These are phyloP conservation scores for Eilema griseolum DNA, from an alignment of 2,888 invertebrate genomes.

Conservation along the genomic window DNA sequence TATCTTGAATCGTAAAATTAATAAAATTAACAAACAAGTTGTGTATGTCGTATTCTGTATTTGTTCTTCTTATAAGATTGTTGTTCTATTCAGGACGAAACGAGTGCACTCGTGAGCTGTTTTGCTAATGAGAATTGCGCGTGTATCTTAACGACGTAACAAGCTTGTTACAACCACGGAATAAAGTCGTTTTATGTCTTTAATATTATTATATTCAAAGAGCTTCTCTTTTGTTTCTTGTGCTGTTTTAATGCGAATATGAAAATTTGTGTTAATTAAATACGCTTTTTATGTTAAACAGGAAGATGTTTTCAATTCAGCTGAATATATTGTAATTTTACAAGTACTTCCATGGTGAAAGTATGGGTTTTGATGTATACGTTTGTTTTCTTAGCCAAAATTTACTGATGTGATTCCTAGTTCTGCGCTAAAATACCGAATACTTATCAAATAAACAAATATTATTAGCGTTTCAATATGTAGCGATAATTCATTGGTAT, in stretches of 20 bases:
- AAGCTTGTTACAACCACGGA: constrained; percentile 1
- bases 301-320: neutral
- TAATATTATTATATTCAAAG: constrained; percentile 1
- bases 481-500: no score
- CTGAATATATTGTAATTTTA: neutral
- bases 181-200: constrained; percentile 1
- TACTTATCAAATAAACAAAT: no score
- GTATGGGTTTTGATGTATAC: neutral
- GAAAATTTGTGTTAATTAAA: neutral
- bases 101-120: constrained; percentile 15
- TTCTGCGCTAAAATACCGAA: no score
- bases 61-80: constrained; percentile 19
- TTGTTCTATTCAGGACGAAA: constrained; percentile 25
- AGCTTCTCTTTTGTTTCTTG: neutral
- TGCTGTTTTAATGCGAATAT: neutral
- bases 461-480: no score
- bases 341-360: neutral
- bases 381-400: neutral
- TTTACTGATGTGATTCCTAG: neutral
- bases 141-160: constrained; percentile 2
- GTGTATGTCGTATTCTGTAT: constrained; percentile 1
- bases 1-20: neutral
- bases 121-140: constrained; percentile 8
- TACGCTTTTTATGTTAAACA: neutral
- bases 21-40: constrained; percentile 18